These are phyloP conservation scores for Bubo scandiacus DNA, from an alignment of 2,113 vertebrate genomes.

Conservation along the genomic window DNA sequence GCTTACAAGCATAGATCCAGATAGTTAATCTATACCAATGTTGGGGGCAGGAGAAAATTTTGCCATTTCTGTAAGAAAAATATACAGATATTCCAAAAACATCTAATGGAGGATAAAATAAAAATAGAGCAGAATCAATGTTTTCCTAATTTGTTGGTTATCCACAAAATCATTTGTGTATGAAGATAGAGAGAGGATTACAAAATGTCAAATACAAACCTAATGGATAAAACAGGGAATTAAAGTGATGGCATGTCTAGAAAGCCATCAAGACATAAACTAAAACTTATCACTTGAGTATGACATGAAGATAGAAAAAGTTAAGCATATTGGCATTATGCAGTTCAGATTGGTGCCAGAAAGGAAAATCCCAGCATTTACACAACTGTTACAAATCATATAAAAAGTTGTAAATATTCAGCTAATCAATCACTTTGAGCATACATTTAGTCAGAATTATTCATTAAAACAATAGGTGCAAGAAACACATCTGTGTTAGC, in stretches of 20 bases:
- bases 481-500: not conserved
- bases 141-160: not conserved
- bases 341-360: not conserved
- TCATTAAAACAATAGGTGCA: not conserved
- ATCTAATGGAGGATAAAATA: not conserved
- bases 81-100: not conserved
- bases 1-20: not conserved
- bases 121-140: not conserved
- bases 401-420: not conserved
- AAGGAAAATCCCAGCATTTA: not conserved
- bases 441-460: not conserved
- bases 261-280: not conserved
- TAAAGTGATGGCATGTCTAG: not conserved
- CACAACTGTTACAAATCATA: not conserved
- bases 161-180: not conserved
- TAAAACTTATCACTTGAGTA: not conserved
- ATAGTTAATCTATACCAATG: not conserved
- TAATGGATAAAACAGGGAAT: not conserved
- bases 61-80: not conserved
- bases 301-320: not conserved
- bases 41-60: not conserved
- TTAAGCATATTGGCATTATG: not conserved
- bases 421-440: not conserved
- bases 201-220: not conserved
- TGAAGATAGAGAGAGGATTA: not conserved